Base-by-base conservation (phyloP, 2,797 vertebrate genomes). In the Sebastiscus tertius region DNA sequence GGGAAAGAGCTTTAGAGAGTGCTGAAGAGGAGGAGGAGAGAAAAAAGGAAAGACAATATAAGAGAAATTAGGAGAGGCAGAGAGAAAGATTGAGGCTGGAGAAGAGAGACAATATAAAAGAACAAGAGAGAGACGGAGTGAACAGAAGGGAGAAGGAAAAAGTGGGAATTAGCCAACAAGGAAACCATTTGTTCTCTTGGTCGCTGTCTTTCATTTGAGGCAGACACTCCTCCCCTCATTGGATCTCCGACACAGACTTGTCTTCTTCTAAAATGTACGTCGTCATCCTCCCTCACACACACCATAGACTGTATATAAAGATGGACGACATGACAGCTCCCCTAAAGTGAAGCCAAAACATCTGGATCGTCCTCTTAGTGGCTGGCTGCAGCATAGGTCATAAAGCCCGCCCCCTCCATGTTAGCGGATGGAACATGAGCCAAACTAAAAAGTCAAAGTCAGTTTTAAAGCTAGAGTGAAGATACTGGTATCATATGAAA, bases 231-330 rank as follows among this genome's bases (percentile, higher is more conserved):
- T 60, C 64, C 52, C 54, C 72, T 85, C 60, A 49, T 63, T 81
- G 71, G 76, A 76, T 79, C 65, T 78, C 65, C 14, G 56, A 85
- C 64, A 81, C 82, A 75, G 71, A 74, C 39, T 6, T 42, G 64
- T 71, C 81, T 82, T 81, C 81, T 52, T 74, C 81, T 66, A 31
- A 75, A 76, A 27, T 85, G 79, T 76, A 63, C 24, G 13, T 46
- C 42, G 14, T 81, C 80, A 75, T 70, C 73, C 65, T 75, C 46
- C 62, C 27, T 18, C 39, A 42, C 39, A 42, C 39, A 42, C 39
- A 18, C 42, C 42, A 46, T 18, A 18, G 16, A 4, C 16, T 18
- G 42, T 46, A 46, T 18, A 18, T 46, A 46, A 46, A 8, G 42
- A 46, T 8, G 42, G 16, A 46, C 42, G 7, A 46, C 42, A 20